phyloP scores from a whole-genome alignment of 2,888 invertebrate genomes.

The Drosophila paramelanica region DNA sequence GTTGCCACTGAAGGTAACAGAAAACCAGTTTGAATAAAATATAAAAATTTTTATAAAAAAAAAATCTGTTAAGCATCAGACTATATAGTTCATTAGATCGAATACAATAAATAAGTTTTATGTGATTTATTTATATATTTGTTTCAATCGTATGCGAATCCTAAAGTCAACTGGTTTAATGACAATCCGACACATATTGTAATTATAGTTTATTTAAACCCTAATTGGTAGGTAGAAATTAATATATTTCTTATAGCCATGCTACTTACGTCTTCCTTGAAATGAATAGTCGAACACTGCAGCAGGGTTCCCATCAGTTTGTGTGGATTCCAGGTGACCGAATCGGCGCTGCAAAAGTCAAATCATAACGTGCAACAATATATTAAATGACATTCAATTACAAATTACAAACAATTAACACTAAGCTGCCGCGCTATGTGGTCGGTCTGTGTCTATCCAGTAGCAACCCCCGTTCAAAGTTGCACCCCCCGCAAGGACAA shows the following conservation, averaged over 20 bases:
- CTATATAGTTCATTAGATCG: no score
- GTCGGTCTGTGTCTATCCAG: slow-evolving; percentile 4
- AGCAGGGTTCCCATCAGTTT: slow-evolving; percentile 98
- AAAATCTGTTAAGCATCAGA: no score
- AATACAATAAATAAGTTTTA: no score
- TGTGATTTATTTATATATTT: no score
- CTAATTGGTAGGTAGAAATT: no score
- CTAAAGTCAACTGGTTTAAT: no score
- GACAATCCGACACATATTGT: no score
- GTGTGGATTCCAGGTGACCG: slow-evolving; percentile 99
- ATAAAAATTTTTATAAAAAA: no score
- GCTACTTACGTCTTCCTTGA: slow-evolving; percentile 95
- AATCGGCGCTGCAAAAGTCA: slow-evolving; percentile 91
- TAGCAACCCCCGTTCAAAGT: slow-evolving; percentile 22
- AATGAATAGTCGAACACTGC: slow-evolving; percentile 98
- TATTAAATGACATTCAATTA: slow-evolving; percentile 79
- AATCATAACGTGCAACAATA: slow-evolving; percentile 58
- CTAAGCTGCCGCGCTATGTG: slow-evolving; percentile 67
- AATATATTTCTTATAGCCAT: neutral
- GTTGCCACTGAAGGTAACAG: no score
- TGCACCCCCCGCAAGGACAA: slow-evolving; percentile 17
- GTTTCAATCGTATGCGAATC: no score
- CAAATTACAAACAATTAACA: slow-evolving; percentile 84
- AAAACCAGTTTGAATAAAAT: no score
- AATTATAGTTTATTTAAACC: no score